These are phyloP conservation scores for Hormaphis cornu DNA, from an alignment of 1,140 invertebrate genomes.

Conservation along the genomic window DNA sequence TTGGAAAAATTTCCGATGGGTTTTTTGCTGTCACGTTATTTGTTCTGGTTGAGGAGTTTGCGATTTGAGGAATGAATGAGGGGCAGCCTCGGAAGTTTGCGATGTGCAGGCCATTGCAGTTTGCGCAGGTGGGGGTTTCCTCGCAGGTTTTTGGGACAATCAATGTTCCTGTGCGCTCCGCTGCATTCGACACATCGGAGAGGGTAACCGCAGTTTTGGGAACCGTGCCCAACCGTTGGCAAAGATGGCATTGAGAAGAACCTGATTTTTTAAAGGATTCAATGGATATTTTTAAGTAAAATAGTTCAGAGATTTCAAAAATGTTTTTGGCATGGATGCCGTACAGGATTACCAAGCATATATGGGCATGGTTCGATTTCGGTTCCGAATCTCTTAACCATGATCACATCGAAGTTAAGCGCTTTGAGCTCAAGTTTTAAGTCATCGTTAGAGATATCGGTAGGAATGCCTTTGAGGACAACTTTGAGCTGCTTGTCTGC, in stretches of 20 bases:
- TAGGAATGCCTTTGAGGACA: not conserved
- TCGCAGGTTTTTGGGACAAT: not conserved
- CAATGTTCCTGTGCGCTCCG: not conserved
- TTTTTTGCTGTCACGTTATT: not conserved
- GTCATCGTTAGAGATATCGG: not conserved
- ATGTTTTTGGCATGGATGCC: not conserved
- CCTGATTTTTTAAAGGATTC: not conserved
- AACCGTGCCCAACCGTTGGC: not conserved
- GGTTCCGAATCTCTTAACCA: not conserved
- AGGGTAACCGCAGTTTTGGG: not conserved
- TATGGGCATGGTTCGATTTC: not conserved
- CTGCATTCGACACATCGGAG: not conserved
- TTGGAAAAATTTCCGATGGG: not conserved
- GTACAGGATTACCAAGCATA: not conserved
- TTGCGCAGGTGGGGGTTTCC: not conserved
- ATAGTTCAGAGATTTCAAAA: not conserved
- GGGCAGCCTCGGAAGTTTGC: not conserved
- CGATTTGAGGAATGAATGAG: not conserved
- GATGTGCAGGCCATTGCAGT: not conserved
- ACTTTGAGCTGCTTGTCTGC: not conserved
- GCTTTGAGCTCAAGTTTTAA: not conserved
- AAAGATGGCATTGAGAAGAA: not conserved
- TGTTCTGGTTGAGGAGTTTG: not conserved
- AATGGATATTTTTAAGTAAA: not conserved
- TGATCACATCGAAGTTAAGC: not conserved